These are phyloP conservation scores for Manduca sexta DNA, from an alignment of 1,140 invertebrate genomes.

Conservation along the genomic window DNA sequence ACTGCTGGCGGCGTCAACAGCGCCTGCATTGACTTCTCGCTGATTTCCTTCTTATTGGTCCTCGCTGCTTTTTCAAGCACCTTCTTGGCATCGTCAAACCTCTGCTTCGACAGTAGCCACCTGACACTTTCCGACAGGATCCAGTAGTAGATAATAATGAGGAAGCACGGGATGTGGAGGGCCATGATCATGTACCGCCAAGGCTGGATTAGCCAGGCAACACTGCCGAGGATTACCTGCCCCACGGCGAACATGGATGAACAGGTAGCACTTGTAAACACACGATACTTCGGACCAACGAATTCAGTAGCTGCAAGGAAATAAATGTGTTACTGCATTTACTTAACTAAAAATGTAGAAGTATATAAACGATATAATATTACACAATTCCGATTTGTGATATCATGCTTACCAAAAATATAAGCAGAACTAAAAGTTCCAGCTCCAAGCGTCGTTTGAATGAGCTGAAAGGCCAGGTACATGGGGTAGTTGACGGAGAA, in stretches of 20 bases:
- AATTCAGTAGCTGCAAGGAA: slow-evolving; percentile 81
- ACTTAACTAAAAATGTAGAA: too few species aligned
- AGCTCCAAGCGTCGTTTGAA: slow-evolving; percentile 74
- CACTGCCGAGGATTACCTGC: slow-evolving; percentile 77
- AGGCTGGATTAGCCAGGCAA: slow-evolving; percentile 79
- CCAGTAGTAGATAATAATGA: slow-evolving; percentile 77
- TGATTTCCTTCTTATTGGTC: slow-evolving; percentile 77
- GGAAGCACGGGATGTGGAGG: slow-evolving; percentile 78
- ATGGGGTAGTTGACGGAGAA: slow-evolving; percentile 79
- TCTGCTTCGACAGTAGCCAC: slow-evolving; percentile 83
- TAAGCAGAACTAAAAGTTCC: slow-evolving; percentile 61
- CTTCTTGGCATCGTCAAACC: slow-evolving; percentile 76
- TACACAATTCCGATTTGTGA: too few species aligned
- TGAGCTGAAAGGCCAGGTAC: slow-evolving; percentile 77
- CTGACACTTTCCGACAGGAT: slow-evolving; percentile 78
- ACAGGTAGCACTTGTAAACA: slow-evolving; percentile 79
- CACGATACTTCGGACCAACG: slow-evolving; percentile 81
- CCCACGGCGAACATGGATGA: slow-evolving; percentile 83
- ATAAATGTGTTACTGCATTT: too few species aligned
- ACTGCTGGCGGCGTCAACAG: slow-evolving; percentile 29
- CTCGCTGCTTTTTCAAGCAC: slow-evolving; percentile 77
- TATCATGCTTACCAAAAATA: slow-evolving; percentile 59
- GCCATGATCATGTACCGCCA: slow-evolving; percentile 82
- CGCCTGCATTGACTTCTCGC: slow-evolving; percentile 73
- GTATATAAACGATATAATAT: too few species aligned